Conservation (phyloP, 2,113 vertebrate species). For the Ctenodactylus gundi region DNA sequence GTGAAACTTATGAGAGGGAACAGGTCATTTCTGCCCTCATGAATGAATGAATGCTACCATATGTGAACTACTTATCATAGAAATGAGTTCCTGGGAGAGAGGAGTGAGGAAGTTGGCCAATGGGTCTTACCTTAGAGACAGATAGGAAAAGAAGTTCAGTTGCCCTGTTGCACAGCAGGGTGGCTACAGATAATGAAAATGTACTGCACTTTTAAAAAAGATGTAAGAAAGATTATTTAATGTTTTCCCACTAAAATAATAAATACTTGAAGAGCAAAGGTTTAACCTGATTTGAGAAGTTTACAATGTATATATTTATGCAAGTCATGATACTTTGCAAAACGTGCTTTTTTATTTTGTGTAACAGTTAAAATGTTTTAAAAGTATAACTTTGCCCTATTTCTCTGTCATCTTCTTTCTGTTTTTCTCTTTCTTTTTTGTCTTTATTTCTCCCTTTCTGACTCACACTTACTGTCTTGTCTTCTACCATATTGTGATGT, state of each 20-base stretch:
- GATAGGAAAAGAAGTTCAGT: neutral
- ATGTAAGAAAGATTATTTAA: neutral
- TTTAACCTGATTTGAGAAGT: neutral
- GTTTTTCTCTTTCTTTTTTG: rapidly evolving
- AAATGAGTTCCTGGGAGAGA: neutral
- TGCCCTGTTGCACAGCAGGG: neutral
- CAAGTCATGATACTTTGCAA: neutral
- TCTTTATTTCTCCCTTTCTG: neutral
- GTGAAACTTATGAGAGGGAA: neutral
- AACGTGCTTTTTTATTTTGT: neutral
- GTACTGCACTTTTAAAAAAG: neutral
- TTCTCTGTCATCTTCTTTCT: neutral
- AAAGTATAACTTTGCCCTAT: neutral
- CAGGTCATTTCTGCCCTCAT: neutral
- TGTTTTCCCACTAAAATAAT: neutral
- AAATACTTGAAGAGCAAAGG: neutral
- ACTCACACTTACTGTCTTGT: neutral
- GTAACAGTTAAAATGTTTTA: neutral
- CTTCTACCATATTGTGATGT: no score
- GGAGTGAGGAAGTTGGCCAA: neutral
- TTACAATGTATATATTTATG: neutral
- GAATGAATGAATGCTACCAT: neutral
- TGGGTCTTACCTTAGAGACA: no score
- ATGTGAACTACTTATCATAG: neutral
- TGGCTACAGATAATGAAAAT: neutral